Base-by-base conservation (phyloP, 2,888 invertebrate genomes). In the Eupeodes latifasciatus region DNA sequence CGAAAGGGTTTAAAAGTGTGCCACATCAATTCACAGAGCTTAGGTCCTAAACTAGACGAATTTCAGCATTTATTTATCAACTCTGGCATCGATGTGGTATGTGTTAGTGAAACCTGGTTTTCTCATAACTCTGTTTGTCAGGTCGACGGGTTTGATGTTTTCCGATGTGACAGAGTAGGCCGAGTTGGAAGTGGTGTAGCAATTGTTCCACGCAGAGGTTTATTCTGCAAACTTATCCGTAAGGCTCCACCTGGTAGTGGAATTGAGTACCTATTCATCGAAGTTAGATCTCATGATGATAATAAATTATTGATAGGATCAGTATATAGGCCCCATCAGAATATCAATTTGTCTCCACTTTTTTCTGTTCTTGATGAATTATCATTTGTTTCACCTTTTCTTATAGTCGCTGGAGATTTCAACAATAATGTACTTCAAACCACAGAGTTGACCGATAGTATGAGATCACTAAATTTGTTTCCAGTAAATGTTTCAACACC, bases 401-500 rank as follows among this genome's bases (percentile, higher is more conserved):
- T 66, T 1, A 44, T 76, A 27, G 34, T 76, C 27, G 53, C 53
- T 0, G 64, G 75, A 12, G 64, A 64, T 40, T 44, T 76, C 14
- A 51, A 76, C 2, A 19, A 64, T 44, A 19, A 64, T 16, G 44
- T 44, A 3, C 55, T 64, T 7, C 12, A 4, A 44, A 40, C 53
- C 27, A 10, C 44, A 14, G 34, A 61, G 14, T 12, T 61, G 2
- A 49, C 19, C 1, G 51, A 74, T 61, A n/a, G 49, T 3, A 64
- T 76, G 19, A 40, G 9, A 55, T 49, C 75, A 9, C 34, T 76
- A 34, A 57, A 47, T 16, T 10, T 64, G 5, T 64, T 66, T 66
- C 55, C 76, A 2, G 55, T 55, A 47, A 76, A 66, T 4, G 19
- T 6, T 19, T n/a, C 11, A 53, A 69, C 36, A 0, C 40, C 64